Evolutionary conservation across 1,140 invertebrate genomes (phyloP).

Genomic region (Papilio polytes): DNA sequence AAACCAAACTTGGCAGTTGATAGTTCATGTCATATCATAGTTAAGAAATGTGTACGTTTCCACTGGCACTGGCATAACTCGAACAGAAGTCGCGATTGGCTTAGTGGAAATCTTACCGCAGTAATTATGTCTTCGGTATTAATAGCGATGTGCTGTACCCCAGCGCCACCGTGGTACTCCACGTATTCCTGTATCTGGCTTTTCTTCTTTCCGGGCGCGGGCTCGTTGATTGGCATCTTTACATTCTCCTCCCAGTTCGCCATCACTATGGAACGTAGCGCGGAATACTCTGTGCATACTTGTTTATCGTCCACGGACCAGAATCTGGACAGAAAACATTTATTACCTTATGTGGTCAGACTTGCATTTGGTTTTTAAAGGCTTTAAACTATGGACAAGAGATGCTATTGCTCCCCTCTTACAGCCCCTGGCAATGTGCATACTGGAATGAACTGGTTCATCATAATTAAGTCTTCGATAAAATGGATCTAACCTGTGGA

Average conservation of each 20-base stretch:
- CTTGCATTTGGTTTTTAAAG: neutral
- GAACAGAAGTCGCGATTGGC: no score
- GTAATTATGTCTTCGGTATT: conserved; percentile 97
- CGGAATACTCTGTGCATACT: conserved; percentile 98
- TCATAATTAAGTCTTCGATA: neutral
- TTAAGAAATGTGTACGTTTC: no score
- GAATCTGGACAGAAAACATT: conserved; percentile 86
- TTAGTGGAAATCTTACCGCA: conserved; percentile 84
- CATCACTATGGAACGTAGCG: conserved; percentile 98
- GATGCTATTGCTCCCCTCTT: no score
- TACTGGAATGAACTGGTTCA: no score
- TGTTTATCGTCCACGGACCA: conserved; percentile 99
- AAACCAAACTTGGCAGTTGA: no score
- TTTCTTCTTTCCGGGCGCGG: conserved; percentile 96
- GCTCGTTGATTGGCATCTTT: conserved; percentile 99
- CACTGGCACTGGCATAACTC: no score
- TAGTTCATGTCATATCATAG: no score
- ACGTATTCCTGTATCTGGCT: conserved; percentile 99
- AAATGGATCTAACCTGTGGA: conserved; percentile 87
- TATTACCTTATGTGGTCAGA: neutral
- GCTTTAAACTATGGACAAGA: no score
- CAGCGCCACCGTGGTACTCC: conserved; percentile 98
- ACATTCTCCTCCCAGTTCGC: conserved; percentile 99
- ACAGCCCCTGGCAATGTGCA: no score
- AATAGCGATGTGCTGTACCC: conserved; percentile 99